These are phyloP conservation scores for Sitta carolinensis DNA, from an alignment of 2,797 vertebrate genomes.

Conservation along the genomic window DNA sequence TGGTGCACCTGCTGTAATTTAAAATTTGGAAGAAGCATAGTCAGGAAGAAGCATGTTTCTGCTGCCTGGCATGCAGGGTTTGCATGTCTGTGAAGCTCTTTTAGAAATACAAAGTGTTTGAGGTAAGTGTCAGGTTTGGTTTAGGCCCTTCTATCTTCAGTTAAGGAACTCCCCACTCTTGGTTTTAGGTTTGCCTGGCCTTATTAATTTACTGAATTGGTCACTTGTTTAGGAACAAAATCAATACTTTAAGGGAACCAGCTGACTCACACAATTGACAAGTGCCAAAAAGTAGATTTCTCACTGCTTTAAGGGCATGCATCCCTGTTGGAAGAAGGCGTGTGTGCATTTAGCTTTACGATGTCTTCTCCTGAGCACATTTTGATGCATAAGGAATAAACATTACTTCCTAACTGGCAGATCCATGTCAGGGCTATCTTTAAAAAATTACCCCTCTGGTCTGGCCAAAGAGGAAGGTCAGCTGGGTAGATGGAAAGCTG, in stretches of 20 bases:
- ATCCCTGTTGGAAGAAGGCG: background rate
- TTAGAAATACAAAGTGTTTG: background rate
- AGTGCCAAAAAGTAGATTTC: background rate
- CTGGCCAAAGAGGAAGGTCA: background rate
- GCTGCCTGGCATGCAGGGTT: background rate
- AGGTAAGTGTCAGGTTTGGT: background rate
- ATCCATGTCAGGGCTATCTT: background rate
- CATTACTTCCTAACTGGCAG: background rate
- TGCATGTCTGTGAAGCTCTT: background rate
- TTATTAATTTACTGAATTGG: background rate
- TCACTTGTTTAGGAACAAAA: background rate
- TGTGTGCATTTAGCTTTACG: background rate
- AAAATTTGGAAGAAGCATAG: slow-evolving; percentile 38
- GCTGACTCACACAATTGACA: background rate
- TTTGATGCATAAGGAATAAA: background rate
- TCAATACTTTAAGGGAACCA: background rate
- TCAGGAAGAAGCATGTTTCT: slow-evolving; percentile 20
- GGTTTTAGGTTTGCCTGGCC: background rate
- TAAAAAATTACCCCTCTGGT: background rate
- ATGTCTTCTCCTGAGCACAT: background rate
- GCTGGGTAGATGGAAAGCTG: background rate
- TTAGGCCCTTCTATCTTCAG: background rate
- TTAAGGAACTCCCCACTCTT: background rate
- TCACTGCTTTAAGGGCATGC: background rate
- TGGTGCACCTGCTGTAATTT: slow-evolving; percentile 12